A percentile compares a stretch with the other conserved stretches of the same genome.
These are phyloP conservation scores for Drosophila obscura DNA, from an alignment of 1,140 invertebrate genomes.

Conservation along the genomic window DNA sequence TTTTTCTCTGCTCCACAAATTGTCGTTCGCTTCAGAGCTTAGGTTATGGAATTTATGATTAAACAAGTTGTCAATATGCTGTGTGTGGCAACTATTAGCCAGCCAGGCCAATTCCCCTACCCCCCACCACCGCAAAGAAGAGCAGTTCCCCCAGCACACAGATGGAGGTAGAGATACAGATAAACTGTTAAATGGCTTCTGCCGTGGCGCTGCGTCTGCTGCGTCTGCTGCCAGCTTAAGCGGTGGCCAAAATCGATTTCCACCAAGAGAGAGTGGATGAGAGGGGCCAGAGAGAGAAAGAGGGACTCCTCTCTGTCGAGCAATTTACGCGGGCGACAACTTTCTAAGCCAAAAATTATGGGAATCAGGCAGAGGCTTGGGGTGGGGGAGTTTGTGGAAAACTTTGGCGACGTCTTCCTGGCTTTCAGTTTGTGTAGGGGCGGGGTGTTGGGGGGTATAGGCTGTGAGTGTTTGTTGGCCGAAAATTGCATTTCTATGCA, in stretches of 20 bases:
- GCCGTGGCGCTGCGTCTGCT: conserved; percentile 2
- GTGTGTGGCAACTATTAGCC: conserved; percentile 35
- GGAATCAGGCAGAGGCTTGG: conserved; percentile 13
- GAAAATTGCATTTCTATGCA: conserved; percentile 80
- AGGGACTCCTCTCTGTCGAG: conserved; percentile 6
- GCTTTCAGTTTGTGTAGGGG: conserved; percentile 16
- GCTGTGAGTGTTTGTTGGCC: conserved; percentile 46
- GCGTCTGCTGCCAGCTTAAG: conserved; percentile 19
- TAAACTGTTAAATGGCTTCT: conserved; percentile 67
- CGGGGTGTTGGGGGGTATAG: too few relatives aligned
- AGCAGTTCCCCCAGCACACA: neutral
- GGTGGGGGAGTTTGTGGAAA: neutral
- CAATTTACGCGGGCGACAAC: conserved; percentile 65
- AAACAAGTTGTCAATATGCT: conserved; percentile 70
- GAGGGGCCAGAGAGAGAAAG: neutral
- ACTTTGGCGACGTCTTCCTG: conserved; percentile 47
- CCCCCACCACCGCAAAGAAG: conserved; percentile 7
- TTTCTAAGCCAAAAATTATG: conserved; percentile 78
- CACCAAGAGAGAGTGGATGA: neutral
- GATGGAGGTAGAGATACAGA: conserved; percentile 36
- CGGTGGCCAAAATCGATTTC: conserved; percentile 65
- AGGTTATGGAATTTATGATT: conserved; percentile 76
- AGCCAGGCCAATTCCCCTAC: conserved; percentile 23
- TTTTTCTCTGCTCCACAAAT: conserved; percentile 22
- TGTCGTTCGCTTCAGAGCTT: conserved; percentile 40